Conservation (phyloP, 2,888 invertebrate species). For the Abrostola tripartita region DNA sequence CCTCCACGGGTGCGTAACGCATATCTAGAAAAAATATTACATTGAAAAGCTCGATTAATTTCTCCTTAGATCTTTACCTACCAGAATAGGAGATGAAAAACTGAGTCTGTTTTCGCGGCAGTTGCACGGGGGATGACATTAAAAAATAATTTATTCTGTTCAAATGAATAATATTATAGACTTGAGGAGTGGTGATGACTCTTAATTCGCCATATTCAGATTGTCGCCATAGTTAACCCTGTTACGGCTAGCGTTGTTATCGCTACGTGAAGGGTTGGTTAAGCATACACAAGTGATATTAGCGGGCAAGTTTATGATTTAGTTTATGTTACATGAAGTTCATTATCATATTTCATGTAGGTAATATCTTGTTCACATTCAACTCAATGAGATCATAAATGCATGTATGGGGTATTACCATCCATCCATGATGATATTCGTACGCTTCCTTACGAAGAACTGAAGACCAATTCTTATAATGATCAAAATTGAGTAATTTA, state of each 20-base stretch:
- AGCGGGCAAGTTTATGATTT: constrained; percentile 33
- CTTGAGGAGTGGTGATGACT: constrained; percentile 14
- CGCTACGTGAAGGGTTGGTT: constrained; percentile 24
- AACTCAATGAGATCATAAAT: not conserved
- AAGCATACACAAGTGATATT: constrained; percentile 22
- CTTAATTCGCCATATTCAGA: constrained; percentile 18
- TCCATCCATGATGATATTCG: too few species aligned
- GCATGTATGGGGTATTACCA: not conserved
- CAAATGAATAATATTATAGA: not conserved
- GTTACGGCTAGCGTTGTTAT: constrained; percentile 22
- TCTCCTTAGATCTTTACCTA: too few species aligned
- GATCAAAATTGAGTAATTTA: too few species aligned
- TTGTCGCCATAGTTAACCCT: constrained; percentile 27
- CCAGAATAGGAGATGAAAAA: too few species aligned
- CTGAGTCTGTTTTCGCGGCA: too few species aligned
- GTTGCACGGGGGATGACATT: too few species aligned
- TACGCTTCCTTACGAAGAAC: too few species aligned
- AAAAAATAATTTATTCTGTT: too few species aligned
- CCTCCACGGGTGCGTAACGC: too few species aligned
- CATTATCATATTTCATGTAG: constrained; percentile 15
- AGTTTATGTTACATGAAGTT: constrained; percentile 31
- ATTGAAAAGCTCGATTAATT: too few species aligned
- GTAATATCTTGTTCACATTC: not conserved
- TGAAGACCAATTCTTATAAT: too few species aligned
- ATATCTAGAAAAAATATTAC: too few species aligned